Evolutionary conservation across 2,797 vertebrate genomes (phyloP), one percentile per base, ranked within the genome.

Genomic region (Mus spretus): DNA sequence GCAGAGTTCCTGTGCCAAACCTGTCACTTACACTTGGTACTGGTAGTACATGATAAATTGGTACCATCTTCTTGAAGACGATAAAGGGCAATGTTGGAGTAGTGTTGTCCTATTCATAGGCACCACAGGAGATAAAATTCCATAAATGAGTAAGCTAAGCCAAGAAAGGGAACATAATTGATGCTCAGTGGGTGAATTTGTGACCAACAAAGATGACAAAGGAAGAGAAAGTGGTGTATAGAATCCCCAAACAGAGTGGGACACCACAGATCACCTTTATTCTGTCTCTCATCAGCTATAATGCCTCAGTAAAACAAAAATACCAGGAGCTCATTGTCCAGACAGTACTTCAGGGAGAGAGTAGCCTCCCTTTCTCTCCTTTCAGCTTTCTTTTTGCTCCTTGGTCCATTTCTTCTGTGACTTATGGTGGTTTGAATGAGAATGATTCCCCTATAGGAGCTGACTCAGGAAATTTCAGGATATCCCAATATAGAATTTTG

Each of bases 71-170:
- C 75, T 63, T 44, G 8, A 72, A 53, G 53, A 85, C 11, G 14
- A 55, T 55, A 78, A 89, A 87, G 47, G 19, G 78, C 26, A 44
- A 22, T 1, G 20, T 22, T 88, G 72, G 20, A 94, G 80, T 37
- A 28, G 22, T 37, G 77, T 83, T 13, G 19, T 78, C 85, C 65
- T 50, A 55, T 37, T 85, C 75, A 63, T 12, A 31, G 57, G 77
- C 72, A 61, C 14, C 47, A 61, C 74, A 87, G 57, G 55, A 91
- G 86, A 65, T 72, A 57, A 70, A 91, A 80, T 75, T 93, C 80
- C n/a, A 59, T 20, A 82, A 72, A 44, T 0, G 9, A 61, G 15
- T 24, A 92, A 55, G 13, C 17, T n/a, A 47, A 19, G 14, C 82
- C 50, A 74, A 14, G 44, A 83, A 59, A 77, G 90, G 40, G 89